Conservation (phyloP, 2,888 invertebrate species). For the Cabera pusaria region DNA sequence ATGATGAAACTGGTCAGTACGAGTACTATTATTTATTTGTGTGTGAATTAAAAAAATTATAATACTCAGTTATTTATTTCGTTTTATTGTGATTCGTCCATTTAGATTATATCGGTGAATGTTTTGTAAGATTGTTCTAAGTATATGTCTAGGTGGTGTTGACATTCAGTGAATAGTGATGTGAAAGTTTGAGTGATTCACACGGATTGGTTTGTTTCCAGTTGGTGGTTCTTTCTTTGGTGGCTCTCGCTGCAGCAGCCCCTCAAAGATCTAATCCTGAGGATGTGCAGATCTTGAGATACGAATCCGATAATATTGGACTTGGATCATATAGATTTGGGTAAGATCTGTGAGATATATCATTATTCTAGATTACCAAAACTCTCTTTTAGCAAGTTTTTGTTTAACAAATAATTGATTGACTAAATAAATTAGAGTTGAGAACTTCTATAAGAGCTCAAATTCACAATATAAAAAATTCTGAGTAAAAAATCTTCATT, state of each 20-base stretch:
- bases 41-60: neutral
- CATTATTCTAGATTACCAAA: too few species aligned
- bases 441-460: too few species aligned
- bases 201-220: slow-evolving; percentile 43
- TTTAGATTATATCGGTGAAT: too few species aligned
- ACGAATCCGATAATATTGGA: slow-evolving; percentile 64
- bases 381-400: too few species aligned
- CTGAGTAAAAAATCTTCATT: too few species aligned
- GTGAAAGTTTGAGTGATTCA: slow-evolving; percentile 30
- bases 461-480: too few species aligned
- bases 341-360: too few species aligned
- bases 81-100: too few species aligned
- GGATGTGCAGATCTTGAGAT: slow-evolving; percentile 57
- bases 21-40: slow-evolving; percentile 24
- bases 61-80: too few species aligned
- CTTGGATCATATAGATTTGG: slow-evolving; percentile 59
- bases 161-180: neutral
- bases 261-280: slow-evolving; percentile 45
- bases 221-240: slow-evolving; percentile 68
- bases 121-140: too few species aligned
- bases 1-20: slow-evolving; percentile 63
- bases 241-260: slow-evolving; percentile 59
- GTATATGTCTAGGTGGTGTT: neutral
- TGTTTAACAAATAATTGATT: too few species aligned
- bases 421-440: too few species aligned